Evolutionary conservation across 1,140 invertebrate species (phyloP), one percentile per base, ranked within the genome.

Genomic region (Lordiphosa collinella): DNA sequence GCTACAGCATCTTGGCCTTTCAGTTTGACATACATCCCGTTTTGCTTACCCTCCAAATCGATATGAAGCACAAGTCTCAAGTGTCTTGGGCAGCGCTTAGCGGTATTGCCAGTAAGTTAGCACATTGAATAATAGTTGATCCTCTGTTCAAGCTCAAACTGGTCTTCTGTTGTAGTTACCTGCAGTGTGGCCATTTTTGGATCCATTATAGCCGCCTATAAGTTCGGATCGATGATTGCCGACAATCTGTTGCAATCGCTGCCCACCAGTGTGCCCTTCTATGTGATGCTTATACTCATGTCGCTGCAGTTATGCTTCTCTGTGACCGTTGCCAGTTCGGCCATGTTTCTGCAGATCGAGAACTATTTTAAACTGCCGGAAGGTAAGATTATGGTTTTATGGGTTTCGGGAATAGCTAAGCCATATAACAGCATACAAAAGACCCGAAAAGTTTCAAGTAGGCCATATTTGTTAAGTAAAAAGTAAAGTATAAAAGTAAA

Each of bases 21-120:
- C 93, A 94, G 90, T 96, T 95, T 66, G 94, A 95, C 70, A 92
- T 95, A 35, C 94, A 96, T 90, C 94, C 94, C 3, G 93, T 93
- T 61, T 89, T 96, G 44, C 90, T 95, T 73, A 95, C 94, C 0
- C 91, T 96, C 9, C 94, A 95, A 89, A 93, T 95, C 36, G 94
- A 95, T 73, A 95, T 95, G 94, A 90, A 91, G 65, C 91, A 92
- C 35, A 93, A 93, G 57, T 86, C 89, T 1, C 91, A 92, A 57
- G 91, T 95, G 11, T 90, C 92, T 58, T 89, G 89, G 67, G 94
- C 93, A 1, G 90, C 94, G 4, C 51, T 94, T 1, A 86, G 90
- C 31, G 93, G 92, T 11, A 95, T 95, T 88, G 64, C 91, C 29
- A 89, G 93, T 94, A 87, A 79, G 89, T 84, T 5, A 8, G 2